Conservation (phyloP, 2,888 invertebrate genomes). For the Ashinkailepas kermadecensis region DNA sequence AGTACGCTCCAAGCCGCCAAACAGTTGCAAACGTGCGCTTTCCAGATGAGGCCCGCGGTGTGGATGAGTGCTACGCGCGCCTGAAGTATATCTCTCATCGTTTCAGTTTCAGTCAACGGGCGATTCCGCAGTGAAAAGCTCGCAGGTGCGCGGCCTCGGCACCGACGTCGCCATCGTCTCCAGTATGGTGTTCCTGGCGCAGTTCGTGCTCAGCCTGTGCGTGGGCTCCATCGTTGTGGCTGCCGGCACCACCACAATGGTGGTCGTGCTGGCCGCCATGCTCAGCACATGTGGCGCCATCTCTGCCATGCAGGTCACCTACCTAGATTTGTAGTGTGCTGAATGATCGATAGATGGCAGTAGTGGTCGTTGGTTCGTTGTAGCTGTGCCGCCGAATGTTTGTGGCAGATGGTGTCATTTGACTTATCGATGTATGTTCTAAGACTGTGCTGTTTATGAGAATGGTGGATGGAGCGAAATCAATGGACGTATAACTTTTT, state of each 20-base stretch:
- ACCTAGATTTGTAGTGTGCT: slow-evolving; percentile 64
- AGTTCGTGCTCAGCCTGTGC: slow-evolving; percentile 77
- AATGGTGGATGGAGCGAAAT: too few species aligned
- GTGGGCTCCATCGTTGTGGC: slow-evolving; percentile 72
- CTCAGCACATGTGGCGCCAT: slow-evolving; percentile 77
- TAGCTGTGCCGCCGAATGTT: too few species aligned
- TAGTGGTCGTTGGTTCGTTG: background rate
- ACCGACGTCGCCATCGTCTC: slow-evolving; percentile 92
- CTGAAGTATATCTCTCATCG: too few species aligned
- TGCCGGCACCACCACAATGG: slow-evolving; percentile 77
- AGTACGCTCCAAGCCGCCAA: too few species aligned
- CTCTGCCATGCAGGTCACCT: slow-evolving; percentile 78
- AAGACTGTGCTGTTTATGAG: too few species aligned
- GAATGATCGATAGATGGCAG: background rate
- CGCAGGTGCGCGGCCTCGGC: slow-evolving; percentile 67
- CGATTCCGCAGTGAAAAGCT: slow-evolving; percentile 42
- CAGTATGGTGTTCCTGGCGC: slow-evolving; percentile 92
- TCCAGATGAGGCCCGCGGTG: too few species aligned
- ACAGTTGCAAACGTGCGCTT: too few species aligned
- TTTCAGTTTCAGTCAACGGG: too few species aligned
- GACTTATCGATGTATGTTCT: too few species aligned
- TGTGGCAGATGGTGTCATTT: too few species aligned
- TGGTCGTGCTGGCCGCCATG: slow-evolving; percentile 74
- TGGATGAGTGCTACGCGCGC: too few species aligned
- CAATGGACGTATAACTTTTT: too few species aligned